Evolutionary conservation across 2,797 vertebrate species (phyloP), one percentile per base, ranked within the genome.

Genomic region (Chelon auratus): DNA sequence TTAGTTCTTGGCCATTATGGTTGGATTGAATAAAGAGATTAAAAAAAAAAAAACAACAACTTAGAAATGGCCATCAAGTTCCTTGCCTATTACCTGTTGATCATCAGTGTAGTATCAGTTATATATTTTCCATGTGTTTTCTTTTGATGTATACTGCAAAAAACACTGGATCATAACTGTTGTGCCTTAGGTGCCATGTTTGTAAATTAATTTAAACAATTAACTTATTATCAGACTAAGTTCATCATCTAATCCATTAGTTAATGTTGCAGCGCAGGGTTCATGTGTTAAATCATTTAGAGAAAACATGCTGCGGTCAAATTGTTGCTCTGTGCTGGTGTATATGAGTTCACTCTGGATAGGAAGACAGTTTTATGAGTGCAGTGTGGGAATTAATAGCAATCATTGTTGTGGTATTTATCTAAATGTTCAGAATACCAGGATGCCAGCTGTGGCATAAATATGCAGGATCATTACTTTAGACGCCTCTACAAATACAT

Each of bases 381-480:
- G 4, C 45, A 72, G 65, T 73, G 69, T 78, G 60, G 45, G 53
- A 87, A 78, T 81, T 70, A 72, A 67, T 58, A 67, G 60, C 50
- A 69, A 71, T 60, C 64, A 73, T 68, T 48, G 17, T 40, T 48
- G 59, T 48, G n/a, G 43, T 67, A 73, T 62, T 86, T 84, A 68
- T 78, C 62, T 80, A 66, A 85, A 80, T 84, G 59, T 62, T 72
- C 78, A 68, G 40, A 64, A 72, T 57, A 83, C n/a, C 78, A 68
- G 33, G 61, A 72, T 57, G 83, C n/a, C 43, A 75, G 60, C 36
- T 43, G 76, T 78, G 82, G 51, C 62, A 62, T 17, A 11, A 40
- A 82, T 85, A 62, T 69, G 26, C 18, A 63, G 74, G 43, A 78
- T 87, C 70, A 79, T 90, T 86, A 76, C 60, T 10, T n/a, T 68